Base-by-base conservation (phyloP, 2,113 vertebrate species). In the Cyphomyrus plagiostoma region DNA sequence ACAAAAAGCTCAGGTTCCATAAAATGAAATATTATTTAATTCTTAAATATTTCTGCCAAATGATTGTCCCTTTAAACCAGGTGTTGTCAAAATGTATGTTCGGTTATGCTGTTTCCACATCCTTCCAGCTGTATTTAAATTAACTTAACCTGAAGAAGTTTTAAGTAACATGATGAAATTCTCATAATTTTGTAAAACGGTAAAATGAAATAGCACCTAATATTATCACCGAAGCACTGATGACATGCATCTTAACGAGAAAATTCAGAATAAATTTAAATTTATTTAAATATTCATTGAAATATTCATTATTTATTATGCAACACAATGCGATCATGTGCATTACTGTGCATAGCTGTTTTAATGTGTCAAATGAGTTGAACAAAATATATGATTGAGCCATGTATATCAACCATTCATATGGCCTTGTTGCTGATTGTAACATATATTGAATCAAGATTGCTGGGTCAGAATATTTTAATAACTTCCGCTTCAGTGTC, bases 21-120 rank as follows among this genome's bases (percentile, higher is more conserved):
- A 94, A 94, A 95, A 96, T 95, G 95, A 96, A 94, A 96, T 96
- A 97, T 96, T 96, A 96, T 96, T 96, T 96, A 96, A 96, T 96
- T 96, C 96, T 94, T 92, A 93, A 95, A 95, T 17, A 35, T 39
- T 85, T 39, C 53, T 26, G 35, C 13, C 2, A 1, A 6, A 53
- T 62, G 21, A 82, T 17, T 89, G 11, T 5, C 17, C 50, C 48
- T 89, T 46, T 45, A 70, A 89, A 50, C 13, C 49, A 30, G 82
- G 5, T 53, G 10, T 53, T 45, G 82, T 15, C 3, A 19, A 56
- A 87, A 56, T 30, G 10, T 56, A 35, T 53, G 49, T 15, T 53
- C 19, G 13, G 39, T 45, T 84, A 84, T 21, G 82, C 48, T 3
- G 53, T 88, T 88, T 66, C 52, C 35, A 45, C 3, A 62, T 66